These are phyloP conservation scores for Hemicordylus capensis DNA, from an alignment of 2,113 vertebrate species.

Conservation along the genomic window DNA sequence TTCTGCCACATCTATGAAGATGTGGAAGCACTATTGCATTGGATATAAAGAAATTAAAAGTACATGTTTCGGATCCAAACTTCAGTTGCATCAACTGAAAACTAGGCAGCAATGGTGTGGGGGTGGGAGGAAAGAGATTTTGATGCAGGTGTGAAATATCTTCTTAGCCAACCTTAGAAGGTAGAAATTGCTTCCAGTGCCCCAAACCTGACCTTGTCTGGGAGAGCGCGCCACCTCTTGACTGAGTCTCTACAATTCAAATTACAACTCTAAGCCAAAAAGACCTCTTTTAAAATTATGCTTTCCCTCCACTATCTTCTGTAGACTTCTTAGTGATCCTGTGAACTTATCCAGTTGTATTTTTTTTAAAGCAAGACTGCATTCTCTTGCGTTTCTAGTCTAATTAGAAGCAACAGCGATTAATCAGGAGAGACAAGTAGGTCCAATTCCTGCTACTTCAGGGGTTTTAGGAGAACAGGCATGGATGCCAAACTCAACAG, in stretches of 20 bases:
- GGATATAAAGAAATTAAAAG: not conserved
- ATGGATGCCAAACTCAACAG: slow-evolving; percentile 57
- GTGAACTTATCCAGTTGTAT: not conserved
- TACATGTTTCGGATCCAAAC: not conserved
- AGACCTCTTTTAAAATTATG: slow-evolving; percentile 43
- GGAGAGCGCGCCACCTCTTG: slow-evolving; percentile 67
- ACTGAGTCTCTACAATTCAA: slow-evolving; percentile 48
- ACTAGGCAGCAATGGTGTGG: no score
- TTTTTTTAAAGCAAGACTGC: not conserved
- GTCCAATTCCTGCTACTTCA: slow-evolving; percentile 14
- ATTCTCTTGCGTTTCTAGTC: slow-evolving; percentile 27
- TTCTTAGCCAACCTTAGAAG: not conserved
- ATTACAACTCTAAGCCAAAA: slow-evolving; percentile 59
- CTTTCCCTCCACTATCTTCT: not conserved
- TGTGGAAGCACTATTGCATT: no score
- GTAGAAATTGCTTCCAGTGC: not conserved
- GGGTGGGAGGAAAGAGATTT: not conserved
- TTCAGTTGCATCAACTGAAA: not conserved
- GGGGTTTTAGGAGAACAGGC: slow-evolving; percentile 33
- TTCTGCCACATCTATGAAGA: not conserved
- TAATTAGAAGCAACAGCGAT: slow-evolving; percentile 28
- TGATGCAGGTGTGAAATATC: not conserved
- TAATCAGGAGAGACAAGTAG: slow-evolving; percentile 37
- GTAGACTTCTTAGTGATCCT: not conserved
- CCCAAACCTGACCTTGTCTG: slow-evolving; percentile 60